Evolutionary conservation across 2,888 invertebrate species (phyloP).

Genomic region (Heliconius ismenius): DNA sequence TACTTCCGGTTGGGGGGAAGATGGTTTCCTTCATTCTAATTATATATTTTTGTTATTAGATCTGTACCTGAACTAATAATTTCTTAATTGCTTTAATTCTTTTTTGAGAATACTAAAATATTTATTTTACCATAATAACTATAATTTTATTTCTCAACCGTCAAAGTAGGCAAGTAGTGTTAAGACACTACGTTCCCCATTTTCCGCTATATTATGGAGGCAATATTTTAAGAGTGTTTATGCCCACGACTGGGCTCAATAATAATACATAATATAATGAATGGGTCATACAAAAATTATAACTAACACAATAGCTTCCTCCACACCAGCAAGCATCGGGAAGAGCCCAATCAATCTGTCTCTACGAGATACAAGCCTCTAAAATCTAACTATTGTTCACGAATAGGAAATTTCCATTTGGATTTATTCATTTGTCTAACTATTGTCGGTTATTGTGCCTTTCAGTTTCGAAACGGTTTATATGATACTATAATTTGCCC

Average conservation of each 20-base stretch:
- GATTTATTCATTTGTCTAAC: slow-evolving; percentile 82
- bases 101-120: background rate
- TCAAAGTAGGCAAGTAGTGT: too few species aligned
- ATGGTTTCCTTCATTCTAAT: background rate
- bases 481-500: slow-evolving; percentile 44
- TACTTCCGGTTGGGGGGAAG: slow-evolving; percentile 8
- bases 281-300: slow-evolving; percentile 7
- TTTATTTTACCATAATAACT: too few species aligned
- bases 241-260: too few species aligned
- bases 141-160: too few species aligned
- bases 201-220: too few species aligned
- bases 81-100: background rate
- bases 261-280: background rate
- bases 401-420: slow-evolving; percentile 81
- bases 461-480: slow-evolving; percentile 66
- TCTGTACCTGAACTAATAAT: background rate
- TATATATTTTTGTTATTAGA: background rate
- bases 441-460: slow-evolving; percentile 65
- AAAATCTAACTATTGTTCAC: slow-evolving; percentile 81
- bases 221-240: too few species aligned
- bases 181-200: too few species aligned
- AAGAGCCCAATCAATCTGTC: slow-evolving; percentile 81
- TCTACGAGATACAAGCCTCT: slow-evolving; percentile 79
- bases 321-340: slow-evolving; percentile 61
- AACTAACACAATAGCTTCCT: slow-evolving; percentile 47